A percentile compares a stretch with the other conserved stretches of the same genome.
phyloP scores from a whole-genome alignment of 2,888 invertebrate genomes.

The Silvanus unidentatus region DNA sequence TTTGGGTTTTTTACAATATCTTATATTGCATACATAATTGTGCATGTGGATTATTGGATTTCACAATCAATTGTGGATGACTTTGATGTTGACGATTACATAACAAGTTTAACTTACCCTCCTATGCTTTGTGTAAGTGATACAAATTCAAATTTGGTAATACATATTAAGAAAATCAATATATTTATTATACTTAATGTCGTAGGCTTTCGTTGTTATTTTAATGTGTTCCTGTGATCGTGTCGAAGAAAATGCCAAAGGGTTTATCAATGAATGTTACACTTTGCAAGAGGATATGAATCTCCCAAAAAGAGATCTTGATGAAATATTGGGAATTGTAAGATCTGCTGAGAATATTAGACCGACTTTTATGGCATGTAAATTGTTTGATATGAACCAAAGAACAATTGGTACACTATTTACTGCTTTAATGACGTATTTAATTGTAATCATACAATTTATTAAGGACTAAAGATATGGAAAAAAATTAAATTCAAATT shows the following conservation, averaged over 20 bases:
- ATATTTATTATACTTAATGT: too few species aligned
- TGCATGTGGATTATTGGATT: too few species aligned
- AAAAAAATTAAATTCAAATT: too few species aligned
- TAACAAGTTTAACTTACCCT: too few species aligned
- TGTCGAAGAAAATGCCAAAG: background rate
- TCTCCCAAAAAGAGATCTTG: background rate
- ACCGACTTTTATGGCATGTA: constrained; percentile 9
- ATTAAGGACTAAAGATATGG: background rate
- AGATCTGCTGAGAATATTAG: constrained; percentile 6
- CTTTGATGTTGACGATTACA: too few species aligned
- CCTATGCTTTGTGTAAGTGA: background rate
- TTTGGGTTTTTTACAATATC: too few species aligned
- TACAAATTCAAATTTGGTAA: background rate
- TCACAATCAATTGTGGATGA: too few species aligned
- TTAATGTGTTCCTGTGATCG: too few species aligned
- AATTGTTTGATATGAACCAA: constrained; percentile 9
- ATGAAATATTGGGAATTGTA: background rate
- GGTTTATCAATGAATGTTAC: background rate
- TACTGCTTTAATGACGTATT: constrained; percentile 9
- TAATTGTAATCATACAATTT: constrained; percentile 8
- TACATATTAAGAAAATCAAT: too few species aligned
- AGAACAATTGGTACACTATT: constrained; percentile 3
- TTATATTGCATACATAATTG: too few species aligned
- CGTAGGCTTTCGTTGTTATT: too few species aligned
- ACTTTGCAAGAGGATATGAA: background rate